Conservation (phyloP, 2,888 invertebrate species). For the Pachymerium ferrugineum region DNA sequence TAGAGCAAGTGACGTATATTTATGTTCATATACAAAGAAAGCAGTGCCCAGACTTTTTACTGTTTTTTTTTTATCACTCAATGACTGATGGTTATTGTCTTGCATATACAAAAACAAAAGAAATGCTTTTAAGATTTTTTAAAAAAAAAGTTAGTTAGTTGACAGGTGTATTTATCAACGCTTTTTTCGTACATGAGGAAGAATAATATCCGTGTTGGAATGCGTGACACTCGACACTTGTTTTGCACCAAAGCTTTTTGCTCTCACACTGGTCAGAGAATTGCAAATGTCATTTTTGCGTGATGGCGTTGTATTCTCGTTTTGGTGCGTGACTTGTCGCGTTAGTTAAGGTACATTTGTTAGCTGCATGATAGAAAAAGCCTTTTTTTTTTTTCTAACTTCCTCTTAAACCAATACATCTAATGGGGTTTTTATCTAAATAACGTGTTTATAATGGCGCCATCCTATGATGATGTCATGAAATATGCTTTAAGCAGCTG, state of each 20-base stretch:
- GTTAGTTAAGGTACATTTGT: constrained; percentile 19
- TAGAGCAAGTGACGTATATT: too few relatives aligned
- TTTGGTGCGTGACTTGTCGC: constrained; percentile 12
- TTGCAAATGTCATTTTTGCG: constrained; percentile 24
- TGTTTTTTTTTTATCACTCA: background rate
- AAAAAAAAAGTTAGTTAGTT: background rate
- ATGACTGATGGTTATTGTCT: background rate
- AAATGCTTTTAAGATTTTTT: too few relatives aligned
- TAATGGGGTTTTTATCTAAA: background rate
- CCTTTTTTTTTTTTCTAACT: constrained; percentile 20
- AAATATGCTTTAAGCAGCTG: background rate
- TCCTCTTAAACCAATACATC: background rate
- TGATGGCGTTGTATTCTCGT: background rate
- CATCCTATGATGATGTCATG: background rate
- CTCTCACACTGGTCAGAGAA: constrained; percentile 23
- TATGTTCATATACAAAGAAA: too few relatives aligned
- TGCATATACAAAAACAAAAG: too few relatives aligned
- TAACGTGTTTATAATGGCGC: background rate
- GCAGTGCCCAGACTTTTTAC: too few relatives aligned
- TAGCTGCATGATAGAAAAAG: background rate
- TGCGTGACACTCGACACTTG: constrained; percentile 25
- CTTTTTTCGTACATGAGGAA: background rate
- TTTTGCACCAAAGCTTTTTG: constrained; percentile 24
- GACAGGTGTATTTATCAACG: constrained; percentile 7
- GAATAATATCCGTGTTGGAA: constrained; percentile 22